Percentiles rank a stretch among this genome's conserved stretches.
Conservation (phyloP, 2,888 invertebrate genomes). For the Idaea dimidiata region DNA sequence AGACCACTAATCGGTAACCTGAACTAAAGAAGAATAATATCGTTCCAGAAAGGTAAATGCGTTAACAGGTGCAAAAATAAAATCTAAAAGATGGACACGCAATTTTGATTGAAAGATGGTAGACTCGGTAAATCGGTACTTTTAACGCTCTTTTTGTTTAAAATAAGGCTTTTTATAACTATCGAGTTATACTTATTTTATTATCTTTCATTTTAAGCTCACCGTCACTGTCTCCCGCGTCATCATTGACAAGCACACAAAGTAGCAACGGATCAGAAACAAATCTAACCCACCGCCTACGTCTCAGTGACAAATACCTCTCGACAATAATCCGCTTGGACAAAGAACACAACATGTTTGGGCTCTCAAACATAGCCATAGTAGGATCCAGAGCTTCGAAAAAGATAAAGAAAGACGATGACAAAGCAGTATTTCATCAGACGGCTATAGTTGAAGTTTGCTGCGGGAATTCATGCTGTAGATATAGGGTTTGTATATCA, state of each 20-base stretch:
- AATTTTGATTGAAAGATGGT: constrained; percentile 16
- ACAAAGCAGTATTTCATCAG: constrained; percentile 63
- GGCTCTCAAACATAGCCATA: constrained; percentile 64
- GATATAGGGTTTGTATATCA: constrained; percentile 41
- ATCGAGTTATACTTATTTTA: neutral
- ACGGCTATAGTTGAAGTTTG: constrained; percentile 71
- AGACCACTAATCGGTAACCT: neutral
- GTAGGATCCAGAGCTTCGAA: constrained; percentile 47
- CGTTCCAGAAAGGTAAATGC: constrained; percentile 67
- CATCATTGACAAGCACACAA: constrained; percentile 45
- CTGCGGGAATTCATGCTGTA: constrained; percentile 52
- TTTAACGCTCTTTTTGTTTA: neutral
- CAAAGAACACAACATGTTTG: constrained; percentile 71
- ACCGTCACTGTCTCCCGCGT: constrained; percentile 46
- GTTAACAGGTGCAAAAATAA: constrained; percentile 59
- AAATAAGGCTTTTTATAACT: neutral
- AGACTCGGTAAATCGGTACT: constrained; percentile 5
- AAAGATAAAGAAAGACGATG: constrained; percentile 51
- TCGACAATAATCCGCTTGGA: constrained; percentile 68
- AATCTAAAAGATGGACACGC: constrained; percentile 16
- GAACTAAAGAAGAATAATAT: constrained; percentile 46
- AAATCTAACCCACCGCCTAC: constrained; percentile 29
- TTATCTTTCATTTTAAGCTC: constrained; percentile 44
- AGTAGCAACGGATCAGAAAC: constrained; percentile 49
- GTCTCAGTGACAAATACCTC: constrained; percentile 54